phyloP scores from a whole-genome alignment of 2,888 invertebrate genomes.

The Thera britannica region DNA sequence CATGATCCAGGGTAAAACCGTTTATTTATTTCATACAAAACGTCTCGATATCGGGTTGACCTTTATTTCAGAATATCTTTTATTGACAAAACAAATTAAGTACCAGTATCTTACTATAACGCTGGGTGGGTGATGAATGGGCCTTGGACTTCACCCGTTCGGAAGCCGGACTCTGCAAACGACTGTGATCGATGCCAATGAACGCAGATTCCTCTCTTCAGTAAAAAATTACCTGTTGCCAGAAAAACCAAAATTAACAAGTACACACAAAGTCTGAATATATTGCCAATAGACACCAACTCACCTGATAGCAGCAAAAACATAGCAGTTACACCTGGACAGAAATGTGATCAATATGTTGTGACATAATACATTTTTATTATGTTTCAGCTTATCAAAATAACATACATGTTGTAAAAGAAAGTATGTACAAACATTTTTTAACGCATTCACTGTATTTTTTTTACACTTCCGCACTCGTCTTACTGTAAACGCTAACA shows the following conservation, averaged over 20 bases:
- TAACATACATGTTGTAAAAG: constrained; percentile 76
- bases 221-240: constrained; percentile 66
- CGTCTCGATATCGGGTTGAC: constrained; percentile 55
- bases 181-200: constrained; percentile 9
- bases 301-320: constrained; percentile 61
- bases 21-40: constrained; percentile 50
- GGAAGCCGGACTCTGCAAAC: constrained; percentile 2
- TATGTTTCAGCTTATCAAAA: constrained; percentile 70
- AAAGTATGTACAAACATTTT: constrained; percentile 79
- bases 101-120: constrained; percentile 82
- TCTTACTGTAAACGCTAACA: constrained; percentile 55
- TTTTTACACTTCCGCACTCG: constrained; percentile 73
- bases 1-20: constrained; percentile 26
- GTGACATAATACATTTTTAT: constrained; percentile 73
- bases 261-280: constrained; percentile 50
- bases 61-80: constrained; percentile 65
- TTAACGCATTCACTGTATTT: constrained; percentile 66
- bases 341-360: constrained; percentile 59
- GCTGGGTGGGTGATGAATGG: constrained; percentile 54
- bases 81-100: constrained; percentile 79
- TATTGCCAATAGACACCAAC: constrained; percentile 65
- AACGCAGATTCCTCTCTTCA: constrained; percentile 10
- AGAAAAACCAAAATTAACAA: constrained; percentile 53
- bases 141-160: constrained; percentile 39
- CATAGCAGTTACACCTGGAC: constrained; percentile 59